Percentiles rank a stretch among this genome's conserved stretches.
Conservation (phyloP, 2,888 invertebrate species). For the Keiferia lycopersicella region DNA sequence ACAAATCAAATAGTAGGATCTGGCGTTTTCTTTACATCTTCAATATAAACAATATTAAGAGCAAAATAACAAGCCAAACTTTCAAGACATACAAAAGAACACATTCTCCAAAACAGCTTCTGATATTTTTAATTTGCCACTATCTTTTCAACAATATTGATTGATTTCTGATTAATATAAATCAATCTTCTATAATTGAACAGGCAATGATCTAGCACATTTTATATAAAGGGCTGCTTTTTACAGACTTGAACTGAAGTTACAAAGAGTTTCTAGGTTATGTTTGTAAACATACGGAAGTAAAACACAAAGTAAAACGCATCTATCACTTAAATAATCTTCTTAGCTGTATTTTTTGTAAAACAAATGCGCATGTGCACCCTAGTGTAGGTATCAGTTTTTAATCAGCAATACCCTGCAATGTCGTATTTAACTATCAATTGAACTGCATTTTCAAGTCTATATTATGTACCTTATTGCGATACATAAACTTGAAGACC, state of each 20-base stretch:
- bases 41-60: too few species aligned
- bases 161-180: slow-evolving; percentile 19
- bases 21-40: neutral
- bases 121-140: neutral
- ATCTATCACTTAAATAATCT: neutral
- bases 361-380: too few species aligned
- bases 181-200: slow-evolving; percentile 6
- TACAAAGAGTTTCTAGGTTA: slow-evolving; percentile 47
- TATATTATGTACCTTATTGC: too few species aligned
- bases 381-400: too few species aligned
- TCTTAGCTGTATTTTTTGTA: neutral
- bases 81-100: neutral
- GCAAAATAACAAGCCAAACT: neutral
- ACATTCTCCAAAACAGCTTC: neutral
- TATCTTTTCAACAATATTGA: slow-evolving; percentile 15
- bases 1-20: neutral
- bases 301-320: slow-evolving; percentile 15
- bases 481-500: too few species aligned
- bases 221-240: neutral
- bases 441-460: too few species aligned
- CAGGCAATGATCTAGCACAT: slow-evolving; percentile 20
- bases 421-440: too few species aligned
- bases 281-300: slow-evolving; percentile 41
- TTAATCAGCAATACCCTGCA: too few species aligned
- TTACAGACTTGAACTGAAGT: slow-evolving; percentile 34